phyloP scores from a whole-genome alignment of 2,113 vertebrate genomes.

The Leptobrachium ailaonicum region DNA sequence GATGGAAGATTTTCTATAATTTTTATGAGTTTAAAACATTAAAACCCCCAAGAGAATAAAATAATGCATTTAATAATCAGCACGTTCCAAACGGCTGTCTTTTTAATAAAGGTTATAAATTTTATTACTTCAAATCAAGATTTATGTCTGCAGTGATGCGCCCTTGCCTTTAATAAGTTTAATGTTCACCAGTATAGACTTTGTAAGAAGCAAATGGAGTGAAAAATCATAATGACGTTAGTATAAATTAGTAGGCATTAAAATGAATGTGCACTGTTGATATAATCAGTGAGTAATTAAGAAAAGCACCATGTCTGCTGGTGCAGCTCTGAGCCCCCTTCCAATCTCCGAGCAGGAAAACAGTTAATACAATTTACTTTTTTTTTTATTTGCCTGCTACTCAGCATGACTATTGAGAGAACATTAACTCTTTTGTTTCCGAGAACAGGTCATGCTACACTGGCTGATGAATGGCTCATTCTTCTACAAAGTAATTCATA shows the following conservation, averaged over 20 bases:
- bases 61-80: background rate
- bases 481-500: no score
- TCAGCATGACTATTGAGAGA: background rate
- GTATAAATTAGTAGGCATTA: constrained; percentile 50
- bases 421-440: background rate
- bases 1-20: no score
- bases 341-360: background rate
- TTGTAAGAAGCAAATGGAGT: constrained; percentile 55
- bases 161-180: constrained; percentile 40
- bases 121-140: constrained; percentile 12
- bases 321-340: constrained; percentile 14
- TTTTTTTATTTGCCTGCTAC: constrained; percentile 13
- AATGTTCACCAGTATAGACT: constrained; percentile 50
- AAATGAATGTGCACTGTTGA: constrained; percentile 54
- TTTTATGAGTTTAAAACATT: no score
- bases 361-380: constrained; percentile 16
- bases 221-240: constrained; percentile 44
- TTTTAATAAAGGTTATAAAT: constrained; percentile 13
- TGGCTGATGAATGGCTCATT: no score
- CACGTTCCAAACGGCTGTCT: constrained; percentile 1
- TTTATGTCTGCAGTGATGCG: constrained; percentile 3
- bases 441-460: background rate
- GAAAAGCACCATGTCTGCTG: constrained; percentile 40
- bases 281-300: constrained; percentile 56
- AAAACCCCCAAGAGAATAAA: no score